Conservation (phyloP, 2,888 invertebrate species). For the Sthenelais limicola region DNA sequence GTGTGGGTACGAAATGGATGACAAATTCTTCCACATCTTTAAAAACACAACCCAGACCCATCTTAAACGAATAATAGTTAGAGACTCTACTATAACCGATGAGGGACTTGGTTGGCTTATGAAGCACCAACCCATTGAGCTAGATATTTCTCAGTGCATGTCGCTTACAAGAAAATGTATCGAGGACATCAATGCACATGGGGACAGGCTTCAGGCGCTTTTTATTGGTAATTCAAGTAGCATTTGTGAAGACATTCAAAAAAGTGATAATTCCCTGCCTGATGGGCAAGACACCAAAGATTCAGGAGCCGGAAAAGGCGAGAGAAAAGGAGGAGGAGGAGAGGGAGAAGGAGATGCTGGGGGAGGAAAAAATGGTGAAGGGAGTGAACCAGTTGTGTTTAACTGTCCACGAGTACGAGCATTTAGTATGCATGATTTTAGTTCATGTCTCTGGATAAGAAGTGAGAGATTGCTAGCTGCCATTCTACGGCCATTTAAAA, state of each 20-base stretch:
- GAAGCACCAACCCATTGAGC: slow-evolving; percentile 81
- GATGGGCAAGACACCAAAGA: too few relatives aligned
- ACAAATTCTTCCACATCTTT: slow-evolving; percentile 44
- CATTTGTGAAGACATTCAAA: slow-evolving; percentile 9
- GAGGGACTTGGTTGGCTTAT: slow-evolving; percentile 81
- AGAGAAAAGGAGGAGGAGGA: not conserved
- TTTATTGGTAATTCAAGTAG: slow-evolving; percentile 48
- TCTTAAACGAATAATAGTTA: slow-evolving; percentile 34
- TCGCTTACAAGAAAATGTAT: not conserved
- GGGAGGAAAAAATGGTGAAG: slow-evolving; percentile 16
- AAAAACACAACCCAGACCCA: slow-evolving; percentile 26
- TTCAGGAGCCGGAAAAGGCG: too few relatives aligned
- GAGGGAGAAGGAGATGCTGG: not conserved
- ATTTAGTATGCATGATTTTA: slow-evolving; percentile 51
- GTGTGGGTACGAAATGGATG: slow-evolving; percentile 18
- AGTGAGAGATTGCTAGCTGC: too few relatives aligned
- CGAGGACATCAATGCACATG: slow-evolving; percentile 19
- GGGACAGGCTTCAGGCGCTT: slow-evolving; percentile 32
- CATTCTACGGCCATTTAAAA: slow-evolving; percentile 77
- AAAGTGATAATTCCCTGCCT: not conserved
- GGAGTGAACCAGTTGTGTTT: slow-evolving; percentile 49
- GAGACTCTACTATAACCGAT: slow-evolving; percentile 82
- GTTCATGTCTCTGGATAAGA: not conserved
- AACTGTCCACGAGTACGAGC: slow-evolving; percentile 50
- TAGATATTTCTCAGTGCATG: slow-evolving; percentile 83